phyloP scores from a whole-genome alignment of 2,888 invertebrate genomes.

The Acanthosepion esculentum region DNA sequence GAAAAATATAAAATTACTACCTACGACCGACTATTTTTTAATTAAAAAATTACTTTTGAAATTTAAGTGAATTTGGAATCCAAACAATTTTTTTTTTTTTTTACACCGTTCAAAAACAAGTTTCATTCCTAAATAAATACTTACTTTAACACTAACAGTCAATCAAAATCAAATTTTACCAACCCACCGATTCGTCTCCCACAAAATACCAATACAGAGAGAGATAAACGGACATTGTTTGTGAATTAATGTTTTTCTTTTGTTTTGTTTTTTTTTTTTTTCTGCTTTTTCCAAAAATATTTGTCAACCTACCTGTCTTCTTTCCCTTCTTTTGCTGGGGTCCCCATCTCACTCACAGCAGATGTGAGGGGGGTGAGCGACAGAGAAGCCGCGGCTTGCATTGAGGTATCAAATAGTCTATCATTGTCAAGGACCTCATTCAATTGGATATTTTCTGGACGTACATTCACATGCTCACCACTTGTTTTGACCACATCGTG shows the following conservation, averaged over 20 bases:
- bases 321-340: conserved; percentile 56
- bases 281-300: background rate
- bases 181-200: too few species aligned
- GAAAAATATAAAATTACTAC: too few species aligned
- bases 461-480: conserved; percentile 42
- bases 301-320: conserved; percentile 50
- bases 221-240: too few species aligned
- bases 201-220: too few species aligned
- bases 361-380: conserved; percentile 53
- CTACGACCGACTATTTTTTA: too few species aligned
- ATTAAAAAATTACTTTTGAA: too few species aligned
- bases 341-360: conserved; percentile 56
- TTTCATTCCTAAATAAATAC: too few species aligned
- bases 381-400: conserved; percentile 37
- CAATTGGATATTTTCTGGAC: conserved; percentile 48
- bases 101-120: too few species aligned
- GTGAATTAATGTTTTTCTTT: background rate
- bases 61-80: too few species aligned
- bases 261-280: background rate
- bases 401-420: conserved; percentile 43
- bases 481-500: conserved; percentile 40
- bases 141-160: too few species aligned
- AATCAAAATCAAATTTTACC: too few species aligned
- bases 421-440: conserved; percentile 43
- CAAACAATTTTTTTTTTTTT: too few species aligned